Evolutionary conservation across 2,888 invertebrate genomes (phyloP).

Genomic region (Abscondita cerata): DNA sequence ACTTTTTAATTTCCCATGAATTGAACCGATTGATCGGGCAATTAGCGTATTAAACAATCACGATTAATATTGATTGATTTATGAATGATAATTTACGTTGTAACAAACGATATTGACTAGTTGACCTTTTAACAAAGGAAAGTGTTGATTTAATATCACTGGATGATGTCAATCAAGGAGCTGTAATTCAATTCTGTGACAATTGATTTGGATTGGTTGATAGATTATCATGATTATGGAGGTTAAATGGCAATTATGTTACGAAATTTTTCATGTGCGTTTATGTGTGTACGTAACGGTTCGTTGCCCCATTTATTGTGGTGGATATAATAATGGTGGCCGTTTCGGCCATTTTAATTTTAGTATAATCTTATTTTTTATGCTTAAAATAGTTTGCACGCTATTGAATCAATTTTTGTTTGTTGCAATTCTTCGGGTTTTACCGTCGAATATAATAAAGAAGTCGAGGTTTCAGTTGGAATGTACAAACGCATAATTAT

Average conservation of each 20-base stretch:
- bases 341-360: slow-evolving; percentile 2
- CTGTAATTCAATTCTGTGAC: slow-evolving; percentile 43
- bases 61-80: slow-evolving; percentile 41
- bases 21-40: slow-evolving; percentile 25
- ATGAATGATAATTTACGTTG: slow-evolving; percentile 41
- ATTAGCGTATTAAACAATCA: slow-evolving; percentile 31
- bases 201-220: slow-evolving; percentile 39
- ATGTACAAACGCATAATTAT: slow-evolving; percentile 41
- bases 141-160: slow-evolving; percentile 43
- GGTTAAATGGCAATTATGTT: slow-evolving; percentile 38
- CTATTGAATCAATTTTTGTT: background rate
- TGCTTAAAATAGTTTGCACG: too few relatives aligned
- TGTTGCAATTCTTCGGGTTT: too few relatives aligned
- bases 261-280: slow-evolving; percentile 26
- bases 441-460: background rate
- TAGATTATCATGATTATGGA: slow-evolving; percentile 37
- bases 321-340: too few relatives aligned
- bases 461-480: slow-evolving; percentile 24
- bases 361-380: too few relatives aligned
- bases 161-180: slow-evolving; percentile 39
- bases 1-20: background rate
- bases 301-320: background rate
- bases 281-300: slow-evolving; percentile 11
- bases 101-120: slow-evolving; percentile 15
- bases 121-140: slow-evolving; percentile 40